A percentile compares a stretch with the other conserved stretches of the same genome.
Evolutionary conservation across 2,113 vertebrate species (phyloP).

Genomic region (Cyrtonyx montezumae): DNA sequence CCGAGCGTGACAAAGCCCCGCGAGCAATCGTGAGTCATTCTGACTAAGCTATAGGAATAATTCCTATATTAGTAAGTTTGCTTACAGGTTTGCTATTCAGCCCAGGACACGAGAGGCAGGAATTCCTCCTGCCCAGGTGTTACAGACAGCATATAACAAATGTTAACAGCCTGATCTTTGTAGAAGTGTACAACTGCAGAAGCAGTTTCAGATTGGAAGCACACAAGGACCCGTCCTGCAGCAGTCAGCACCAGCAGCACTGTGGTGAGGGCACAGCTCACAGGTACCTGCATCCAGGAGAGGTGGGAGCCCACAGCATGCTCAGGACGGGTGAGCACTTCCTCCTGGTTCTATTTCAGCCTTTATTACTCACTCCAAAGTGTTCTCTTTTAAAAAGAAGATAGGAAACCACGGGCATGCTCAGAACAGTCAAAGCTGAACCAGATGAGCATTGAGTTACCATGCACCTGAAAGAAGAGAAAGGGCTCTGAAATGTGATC

Average conservation of each 20-base stretch:
- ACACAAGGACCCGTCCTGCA: background rate
- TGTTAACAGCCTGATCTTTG: background rate
- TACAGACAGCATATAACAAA: background rate
- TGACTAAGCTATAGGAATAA: background rate
- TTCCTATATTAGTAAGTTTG: background rate
- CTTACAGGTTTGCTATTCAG: background rate
- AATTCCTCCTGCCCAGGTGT: background rate
- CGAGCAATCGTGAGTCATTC: background rate
- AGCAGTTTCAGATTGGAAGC: background rate
- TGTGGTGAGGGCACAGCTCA: background rate
- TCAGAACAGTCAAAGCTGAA: background rate
- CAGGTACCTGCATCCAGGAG: fast-evolving
- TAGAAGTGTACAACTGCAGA: background rate
- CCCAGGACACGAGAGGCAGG: background rate
- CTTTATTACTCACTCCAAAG: background rate
- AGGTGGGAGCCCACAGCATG: background rate
- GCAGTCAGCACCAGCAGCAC: background rate
- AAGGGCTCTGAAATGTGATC: background rate
- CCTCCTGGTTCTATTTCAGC: background rate
- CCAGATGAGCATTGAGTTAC: background rate
- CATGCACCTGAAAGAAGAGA: fast-evolving
- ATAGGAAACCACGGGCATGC: background rate
- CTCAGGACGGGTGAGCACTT: background rate
- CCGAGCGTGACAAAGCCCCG: background rate
- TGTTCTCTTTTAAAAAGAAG: background rate